Evolutionary conservation across 2,888 invertebrate species (phyloP).

Genomic region (Epirrhoe alternata): DNA sequence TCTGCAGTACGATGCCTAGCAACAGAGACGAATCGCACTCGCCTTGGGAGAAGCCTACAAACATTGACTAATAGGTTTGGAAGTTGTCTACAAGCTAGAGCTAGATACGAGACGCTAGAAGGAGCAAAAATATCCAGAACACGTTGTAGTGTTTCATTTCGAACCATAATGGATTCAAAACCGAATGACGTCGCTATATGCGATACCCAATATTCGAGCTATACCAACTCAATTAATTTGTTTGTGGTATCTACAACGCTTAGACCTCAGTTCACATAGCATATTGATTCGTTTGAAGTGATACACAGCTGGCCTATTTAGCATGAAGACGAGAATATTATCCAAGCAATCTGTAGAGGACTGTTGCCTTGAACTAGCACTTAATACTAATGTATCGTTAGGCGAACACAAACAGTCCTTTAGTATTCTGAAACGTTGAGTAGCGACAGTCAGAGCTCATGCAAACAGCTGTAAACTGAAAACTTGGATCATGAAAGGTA

Average conservation of each 20-base stretch:
- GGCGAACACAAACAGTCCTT: not conserved
- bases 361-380: not conserved
- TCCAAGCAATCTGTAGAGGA: not conserved
- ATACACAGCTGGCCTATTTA: not conserved
- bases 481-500: too few species aligned
- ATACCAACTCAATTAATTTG: not conserved
- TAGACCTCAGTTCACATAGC: not conserved
- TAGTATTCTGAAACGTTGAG: not conserved
- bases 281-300: not conserved
- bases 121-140: not conserved
- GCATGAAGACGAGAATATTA: not conserved
- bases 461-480: too few species aligned
- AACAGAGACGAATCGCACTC: slow-evolving; percentile 25
- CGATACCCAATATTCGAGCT: not conserved
- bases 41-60: slow-evolving; percentile 33
- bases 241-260: not conserved
- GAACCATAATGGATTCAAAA: not conserved
- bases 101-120: not conserved
- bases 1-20: slow-evolving; percentile 19
- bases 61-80: slow-evolving; percentile 28
- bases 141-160: not conserved
- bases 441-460: too few species aligned
- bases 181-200: not conserved
- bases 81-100: slow-evolving; percentile 5
- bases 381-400: not conserved